Evolutionary conservation across 2,797 vertebrate species (phyloP).

Genomic region (Brachyalestes nurse): DNA sequence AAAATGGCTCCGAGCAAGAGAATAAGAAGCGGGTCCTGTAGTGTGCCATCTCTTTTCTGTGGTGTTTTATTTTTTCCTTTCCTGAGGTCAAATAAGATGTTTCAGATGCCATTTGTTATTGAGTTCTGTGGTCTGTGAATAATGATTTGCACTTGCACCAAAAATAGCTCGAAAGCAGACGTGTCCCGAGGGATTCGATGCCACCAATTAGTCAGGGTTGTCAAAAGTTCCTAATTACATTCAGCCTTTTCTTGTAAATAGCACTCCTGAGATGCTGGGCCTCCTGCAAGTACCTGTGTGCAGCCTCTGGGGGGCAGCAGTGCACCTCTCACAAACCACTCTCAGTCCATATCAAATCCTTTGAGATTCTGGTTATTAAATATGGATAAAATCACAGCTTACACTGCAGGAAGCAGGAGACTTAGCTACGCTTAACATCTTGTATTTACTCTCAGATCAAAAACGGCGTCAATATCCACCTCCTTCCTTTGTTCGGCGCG

Average conservation of each 20-base stretch:
- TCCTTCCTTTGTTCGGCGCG: background rate
- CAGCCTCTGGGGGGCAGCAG: conserved; percentile 42
- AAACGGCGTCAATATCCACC: background rate
- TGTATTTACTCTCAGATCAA: background rate
- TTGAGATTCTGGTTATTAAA: conserved; percentile 2
- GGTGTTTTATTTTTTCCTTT: background rate
- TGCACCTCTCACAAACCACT: background rate
- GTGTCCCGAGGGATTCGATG: conserved; percentile 13
- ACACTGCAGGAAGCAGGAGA: background rate
- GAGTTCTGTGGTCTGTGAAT: conserved; percentile 31
- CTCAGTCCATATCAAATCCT: background rate
- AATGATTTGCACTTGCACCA: conserved; percentile 20
- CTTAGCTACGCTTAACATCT: background rate
- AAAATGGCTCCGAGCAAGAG: conserved; percentile 30
- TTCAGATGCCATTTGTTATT: conserved; percentile 7
- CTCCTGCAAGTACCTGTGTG: background rate
- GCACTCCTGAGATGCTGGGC: background rate
- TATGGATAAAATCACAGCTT: no score
- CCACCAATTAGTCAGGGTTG: conserved; percentile 29
- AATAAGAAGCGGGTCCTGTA: conserved; percentile 5
- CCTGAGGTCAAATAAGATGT: conserved; percentile 23
- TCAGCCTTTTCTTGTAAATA: background rate
- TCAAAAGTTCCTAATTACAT: conserved; percentile 40
- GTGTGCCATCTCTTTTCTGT: conserved; percentile 7
- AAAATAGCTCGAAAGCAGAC: conserved; percentile 23